Conservation (phyloP, 2,113 vertebrate species). For the Agapornis roseicollis region DNA sequence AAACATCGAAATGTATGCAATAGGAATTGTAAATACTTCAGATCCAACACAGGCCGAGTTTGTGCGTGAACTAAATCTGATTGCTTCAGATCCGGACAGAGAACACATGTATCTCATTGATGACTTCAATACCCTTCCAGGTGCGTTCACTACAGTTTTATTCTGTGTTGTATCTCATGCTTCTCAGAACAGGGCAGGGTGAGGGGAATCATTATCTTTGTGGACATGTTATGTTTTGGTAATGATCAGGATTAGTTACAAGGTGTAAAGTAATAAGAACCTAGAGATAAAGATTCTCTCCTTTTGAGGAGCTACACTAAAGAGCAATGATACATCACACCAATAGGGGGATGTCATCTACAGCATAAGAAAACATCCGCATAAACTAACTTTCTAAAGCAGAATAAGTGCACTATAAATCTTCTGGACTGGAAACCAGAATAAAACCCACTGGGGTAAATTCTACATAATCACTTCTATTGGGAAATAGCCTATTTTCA, state of each 20-base stretch:
- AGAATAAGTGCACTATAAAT: background rate
- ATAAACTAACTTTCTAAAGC: background rate
- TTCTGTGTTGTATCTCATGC: background rate
- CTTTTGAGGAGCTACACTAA: background rate
- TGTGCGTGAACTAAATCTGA: constrained; percentile 85
- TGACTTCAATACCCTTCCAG: constrained; percentile 89
- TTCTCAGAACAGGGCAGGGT: background rate
- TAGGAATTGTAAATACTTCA: constrained; percentile 87
- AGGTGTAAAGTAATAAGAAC: background rate
- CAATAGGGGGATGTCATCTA: background rate
- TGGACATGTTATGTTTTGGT: background rate
- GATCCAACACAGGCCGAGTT: constrained; percentile 86
- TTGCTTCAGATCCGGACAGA: constrained; percentile 88
- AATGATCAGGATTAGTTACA: background rate
- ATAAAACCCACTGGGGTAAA: background rate
- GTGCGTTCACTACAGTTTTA: constrained; percentile 52
- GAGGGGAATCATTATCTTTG: background rate
- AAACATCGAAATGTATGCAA: constrained; percentile 90
- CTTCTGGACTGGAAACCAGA: background rate
- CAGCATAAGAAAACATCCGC: background rate
- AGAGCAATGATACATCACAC: background rate
- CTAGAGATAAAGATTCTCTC: background rate
- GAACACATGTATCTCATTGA: constrained; percentile 91
- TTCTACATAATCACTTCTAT: background rate
- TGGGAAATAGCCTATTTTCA: background rate